These are phyloP conservation scores for Allygus modestus DNA, from an alignment of 2,888 invertebrate species.

Conservation along the genomic window DNA sequence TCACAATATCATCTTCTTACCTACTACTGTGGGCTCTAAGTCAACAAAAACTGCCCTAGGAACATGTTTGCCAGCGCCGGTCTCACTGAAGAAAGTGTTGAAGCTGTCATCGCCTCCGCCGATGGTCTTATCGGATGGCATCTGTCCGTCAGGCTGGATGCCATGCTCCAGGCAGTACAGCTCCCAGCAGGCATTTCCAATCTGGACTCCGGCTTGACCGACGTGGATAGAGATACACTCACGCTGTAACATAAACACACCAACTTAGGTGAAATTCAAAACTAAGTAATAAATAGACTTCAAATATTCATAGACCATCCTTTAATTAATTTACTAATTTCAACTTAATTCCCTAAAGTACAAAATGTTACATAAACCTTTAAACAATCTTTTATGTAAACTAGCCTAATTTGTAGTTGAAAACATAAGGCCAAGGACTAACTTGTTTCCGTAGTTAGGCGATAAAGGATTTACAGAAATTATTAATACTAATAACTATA, in stretches of 20 bases:
- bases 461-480: no score
- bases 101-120: constrained; percentile 78
- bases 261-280: background rate
- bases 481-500: no score
- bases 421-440: no score
- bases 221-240: constrained; percentile 89
- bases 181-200: constrained; percentile 94
- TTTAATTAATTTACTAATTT: no score
- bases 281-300: background rate
- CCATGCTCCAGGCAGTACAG: constrained; percentile 93
- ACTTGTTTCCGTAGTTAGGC: no score
- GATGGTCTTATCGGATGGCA: constrained; percentile 82
- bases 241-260: constrained; percentile 77
- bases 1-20: constrained; percentile 72
- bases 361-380: no score
- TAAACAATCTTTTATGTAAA: no score
- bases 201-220: constrained; percentile 92
- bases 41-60: constrained; percentile 97
- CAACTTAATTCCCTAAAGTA: no score
- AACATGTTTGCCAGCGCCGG: constrained; percentile 97
- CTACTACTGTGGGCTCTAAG: constrained; percentile 96
- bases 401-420: no score
- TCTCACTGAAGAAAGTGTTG: constrained; percentile 90
- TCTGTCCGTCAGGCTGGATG: constrained; percentile 94
- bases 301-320: no score